Base-by-base conservation (phyloP, 2,888 invertebrate species). In the Cerceris rybyensis region DNA sequence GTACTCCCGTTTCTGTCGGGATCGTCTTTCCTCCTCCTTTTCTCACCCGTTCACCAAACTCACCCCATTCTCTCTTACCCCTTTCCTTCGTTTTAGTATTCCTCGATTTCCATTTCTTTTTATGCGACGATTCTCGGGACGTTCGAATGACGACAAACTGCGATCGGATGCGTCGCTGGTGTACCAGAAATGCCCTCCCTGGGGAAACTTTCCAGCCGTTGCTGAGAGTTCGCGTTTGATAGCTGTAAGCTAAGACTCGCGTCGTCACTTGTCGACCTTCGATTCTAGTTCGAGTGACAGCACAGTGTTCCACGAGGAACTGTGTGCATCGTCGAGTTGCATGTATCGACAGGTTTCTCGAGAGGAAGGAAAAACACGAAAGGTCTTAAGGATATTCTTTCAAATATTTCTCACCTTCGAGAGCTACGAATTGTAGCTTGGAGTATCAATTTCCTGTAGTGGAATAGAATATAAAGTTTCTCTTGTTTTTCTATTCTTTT, bases 141-240 rank as follows among this genome's bases (percentile, higher is more conserved):
- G 65, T 75, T n/a, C 17, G 52, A 67, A 79, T 79, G 77, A 86
- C 73, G 81, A 77, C 68, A 75, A 71, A 77, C 74, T 75, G 60
- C 76, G 81, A 79, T 72, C 65, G 73, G 69, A 79, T 79, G 75
- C 67, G 70, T 66, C 72, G 55, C 46, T 46, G 65, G 50, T 65
- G 75, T 61, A 64, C 70, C 76, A 41, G 76, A 79, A 72, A 78
- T 72, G 61, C 43, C 54, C 77, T 63, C 69, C 66, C 70, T 55
- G 64, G 83, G 85, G 77, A 84, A 77, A 75, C 64, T 85, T 73
- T 49, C 54, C 83, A 85, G 70, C 61, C 75, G 80, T 49, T 69
- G 79, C 57, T 46, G 73, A 74, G 66, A 82, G 57, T 80, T 75
- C 58, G 16, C 78, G 61, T 74, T 78, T 52, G 57, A n/a, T 28